A percentile compares a stretch with the other conserved stretches of the same genome.
These are phyloP conservation scores for Nannoperca australis DNA, from an alignment of 2,797 vertebrate genomes.

Conservation along the genomic window DNA sequence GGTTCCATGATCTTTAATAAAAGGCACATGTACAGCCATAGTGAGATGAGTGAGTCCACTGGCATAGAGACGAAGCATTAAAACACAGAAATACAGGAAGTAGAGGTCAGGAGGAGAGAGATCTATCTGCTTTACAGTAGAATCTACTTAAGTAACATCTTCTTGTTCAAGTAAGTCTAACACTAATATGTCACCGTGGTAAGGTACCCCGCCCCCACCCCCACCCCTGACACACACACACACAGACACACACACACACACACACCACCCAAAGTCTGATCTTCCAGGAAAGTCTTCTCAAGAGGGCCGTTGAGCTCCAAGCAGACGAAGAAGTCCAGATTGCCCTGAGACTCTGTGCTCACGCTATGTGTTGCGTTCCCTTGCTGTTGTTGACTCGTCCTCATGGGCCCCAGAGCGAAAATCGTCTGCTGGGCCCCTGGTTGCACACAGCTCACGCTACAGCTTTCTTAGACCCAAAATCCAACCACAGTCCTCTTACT, in stretches of 20 bases:
- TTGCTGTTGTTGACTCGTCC: background rate
- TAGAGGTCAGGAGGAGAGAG: slow-evolving; percentile 82
- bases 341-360: slow-evolving; percentile 20
- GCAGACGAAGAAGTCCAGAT: slow-evolving; percentile 16
- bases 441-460: background rate
- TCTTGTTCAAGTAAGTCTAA: slow-evolving; percentile 85
- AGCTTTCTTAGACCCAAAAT: slow-evolving; percentile 5
- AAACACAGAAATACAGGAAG: slow-evolving; percentile 85
- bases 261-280: slow-evolving; percentile 31
- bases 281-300: slow-evolving; percentile 30
- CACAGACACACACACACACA: slow-evolving; percentile 29
- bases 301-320: slow-evolving; percentile 9
- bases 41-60: slow-evolving; percentile 87
- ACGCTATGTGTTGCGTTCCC: slow-evolving; percentile 17
- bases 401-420: background rate
- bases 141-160: slow-evolving; percentile 79
- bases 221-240: slow-evolving; percentile 15
- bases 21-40: slow-evolving; percentile 91
- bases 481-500: background rate
- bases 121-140: slow-evolving; percentile 81
- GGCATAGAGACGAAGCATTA: slow-evolving; percentile 86
- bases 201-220: slow-evolving; percentile 27
- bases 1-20: slow-evolving; percentile 90
- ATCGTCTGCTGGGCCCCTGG: background rate
- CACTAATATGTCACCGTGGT: slow-evolving; percentile 73